Evolutionary conservation across 30 jellyfish, hydroid and myxozoan species (phyloP).

Genomic region (Turritopsis dohrnii): DNA sequence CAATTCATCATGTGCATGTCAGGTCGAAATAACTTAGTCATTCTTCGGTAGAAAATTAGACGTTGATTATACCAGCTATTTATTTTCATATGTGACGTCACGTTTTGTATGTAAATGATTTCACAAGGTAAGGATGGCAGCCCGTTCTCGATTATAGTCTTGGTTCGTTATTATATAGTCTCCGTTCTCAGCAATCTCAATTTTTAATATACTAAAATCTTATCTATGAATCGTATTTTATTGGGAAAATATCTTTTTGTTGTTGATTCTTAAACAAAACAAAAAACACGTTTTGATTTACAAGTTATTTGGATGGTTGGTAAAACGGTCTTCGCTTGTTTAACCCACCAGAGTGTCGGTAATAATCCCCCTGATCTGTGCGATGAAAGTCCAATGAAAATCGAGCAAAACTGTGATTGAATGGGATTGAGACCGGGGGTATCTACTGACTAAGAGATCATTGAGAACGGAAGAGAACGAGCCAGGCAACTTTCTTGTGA

Average conservation of each 20-base stretch:
- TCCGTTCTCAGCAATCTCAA: too few relatives aligned
- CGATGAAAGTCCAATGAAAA: too few relatives aligned
- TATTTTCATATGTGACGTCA: background rate
- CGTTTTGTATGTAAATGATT: background rate
- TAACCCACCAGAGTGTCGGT: too few relatives aligned
- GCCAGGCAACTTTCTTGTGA: background rate
- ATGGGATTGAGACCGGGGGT: background rate
- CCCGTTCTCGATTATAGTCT: background rate
- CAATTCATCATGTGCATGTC: background rate
- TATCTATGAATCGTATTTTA: background rate
- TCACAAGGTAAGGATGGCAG: background rate
- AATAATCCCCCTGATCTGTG: too few relatives aligned
- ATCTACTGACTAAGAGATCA: background rate
- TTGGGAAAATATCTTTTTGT: too few relatives aligned
- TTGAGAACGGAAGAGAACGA: background rate
- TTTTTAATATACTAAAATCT: too few relatives aligned
- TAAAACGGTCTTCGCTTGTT: too few relatives aligned
- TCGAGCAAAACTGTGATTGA: background rate
- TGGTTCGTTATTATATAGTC: too few relatives aligned
- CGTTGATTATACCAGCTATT: background rate
- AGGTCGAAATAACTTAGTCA: background rate
- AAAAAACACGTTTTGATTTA: too few relatives aligned
- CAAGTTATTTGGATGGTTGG: too few relatives aligned
- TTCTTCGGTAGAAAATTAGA: background rate
- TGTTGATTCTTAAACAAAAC: too few relatives aligned